phyloP scores from a whole-genome alignment of 2,113 vertebrate genomes.

The Nestor notabilis region DNA sequence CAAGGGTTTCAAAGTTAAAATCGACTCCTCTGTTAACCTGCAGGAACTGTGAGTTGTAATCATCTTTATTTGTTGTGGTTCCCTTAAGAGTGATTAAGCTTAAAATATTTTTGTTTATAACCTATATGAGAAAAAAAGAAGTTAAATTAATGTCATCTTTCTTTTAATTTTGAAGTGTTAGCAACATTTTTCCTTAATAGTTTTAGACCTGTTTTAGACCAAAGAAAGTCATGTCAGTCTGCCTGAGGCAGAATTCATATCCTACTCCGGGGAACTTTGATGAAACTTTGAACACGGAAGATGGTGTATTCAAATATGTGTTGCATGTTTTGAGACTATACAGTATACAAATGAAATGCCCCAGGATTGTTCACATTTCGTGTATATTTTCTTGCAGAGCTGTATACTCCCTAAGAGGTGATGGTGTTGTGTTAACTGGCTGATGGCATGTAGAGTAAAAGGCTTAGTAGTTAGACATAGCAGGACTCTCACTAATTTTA shows the following conservation, averaged over 20 bases:
- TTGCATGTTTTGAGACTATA: background rate
- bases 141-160: constrained; percentile 25
- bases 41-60: background rate
- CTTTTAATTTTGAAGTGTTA: constrained; percentile 25
- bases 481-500: constrained; percentile 29
- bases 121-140: background rate
- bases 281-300: background rate
- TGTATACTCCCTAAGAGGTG: background rate
- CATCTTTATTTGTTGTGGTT: background rate
- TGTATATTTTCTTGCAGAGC: background rate
- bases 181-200: constrained; percentile 11
- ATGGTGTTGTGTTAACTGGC: background rate
- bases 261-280: constrained; percentile 22
- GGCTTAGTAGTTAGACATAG: constrained; percentile 23
- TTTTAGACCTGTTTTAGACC: constrained; percentile 22
- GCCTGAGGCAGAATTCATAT: constrained; percentile 32
- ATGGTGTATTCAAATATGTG: constrained; percentile 11
- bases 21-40: background rate
- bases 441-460: background rate
- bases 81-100: background rate
- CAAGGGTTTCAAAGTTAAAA: background rate
- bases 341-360: background rate
- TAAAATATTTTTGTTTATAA: constrained; percentile 19
- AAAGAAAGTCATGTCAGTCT: constrained; percentile 5
- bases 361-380: background rate